A percentile compares a stretch with the other conserved stretches of the same genome.
These are phyloP conservation scores for Lagodon rhomboides DNA, from an alignment of 2,797 vertebrate genomes.

Conservation along the genomic window DNA sequence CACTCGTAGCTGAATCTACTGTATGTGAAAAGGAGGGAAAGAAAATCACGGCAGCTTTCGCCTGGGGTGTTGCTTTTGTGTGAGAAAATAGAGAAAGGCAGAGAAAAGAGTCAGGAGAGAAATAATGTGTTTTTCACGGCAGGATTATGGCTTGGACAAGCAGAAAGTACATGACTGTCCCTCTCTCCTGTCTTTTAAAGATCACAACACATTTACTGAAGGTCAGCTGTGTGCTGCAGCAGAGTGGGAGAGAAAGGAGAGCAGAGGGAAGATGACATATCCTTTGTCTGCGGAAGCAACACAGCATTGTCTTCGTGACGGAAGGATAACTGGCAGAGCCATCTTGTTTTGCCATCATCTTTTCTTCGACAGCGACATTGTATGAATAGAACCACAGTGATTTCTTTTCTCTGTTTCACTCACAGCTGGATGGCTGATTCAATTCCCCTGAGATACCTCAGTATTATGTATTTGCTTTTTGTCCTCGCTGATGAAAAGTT, in stretches of 20 bases:
- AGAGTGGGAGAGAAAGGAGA: constrained; percentile 41
- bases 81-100: background rate
- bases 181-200: constrained; percentile 35
- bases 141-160: constrained; percentile 8
- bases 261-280: constrained; percentile 43
- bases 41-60: background rate
- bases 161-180: constrained; percentile 26
- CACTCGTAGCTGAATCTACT: background rate
- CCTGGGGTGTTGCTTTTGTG: background rate
- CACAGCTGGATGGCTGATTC: constrained; percentile 48
- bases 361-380: constrained; percentile 37
- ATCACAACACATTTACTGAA: constrained; percentile 55
- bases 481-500: constrained; percentile 33
- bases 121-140: constrained; percentile 3
- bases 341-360: constrained; percentile 34
- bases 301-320: constrained; percentile 32
- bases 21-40: background rate
- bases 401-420: constrained; percentile 31
- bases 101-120: background rate
- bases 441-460: constrained; percentile 14
- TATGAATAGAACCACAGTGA: constrained; percentile 13
- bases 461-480: constrained; percentile 38
- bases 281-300: constrained; percentile 57
- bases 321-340: constrained; percentile 42
- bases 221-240: constrained; percentile 56